Evolutionary conservation across 2,888 invertebrate species (phyloP).

Genomic region (Phasia obesa): DNA sequence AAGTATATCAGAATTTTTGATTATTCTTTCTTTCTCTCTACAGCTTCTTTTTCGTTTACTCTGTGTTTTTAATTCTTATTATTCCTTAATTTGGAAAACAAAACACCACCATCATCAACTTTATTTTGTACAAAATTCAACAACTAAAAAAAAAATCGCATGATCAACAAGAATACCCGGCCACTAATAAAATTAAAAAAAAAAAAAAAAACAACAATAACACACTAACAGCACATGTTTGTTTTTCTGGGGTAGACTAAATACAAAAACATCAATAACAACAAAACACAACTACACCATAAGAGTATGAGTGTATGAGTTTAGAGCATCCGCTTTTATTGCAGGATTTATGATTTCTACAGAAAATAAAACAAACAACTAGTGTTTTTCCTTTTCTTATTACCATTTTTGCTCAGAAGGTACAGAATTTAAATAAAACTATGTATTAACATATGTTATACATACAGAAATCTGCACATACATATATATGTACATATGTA

Average conservation of each 20-base stretch:
- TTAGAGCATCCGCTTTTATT: slow-evolving; percentile 59
- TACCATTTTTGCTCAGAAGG: slow-evolving; percentile 15
- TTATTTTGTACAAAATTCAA: slow-evolving; percentile 39
- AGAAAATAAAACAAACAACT: slow-evolving; percentile 30
- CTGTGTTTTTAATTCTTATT: slow-evolving; percentile 36
- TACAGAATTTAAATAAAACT: slow-evolving; percentile 26
- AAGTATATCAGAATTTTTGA: slow-evolving; percentile 44
- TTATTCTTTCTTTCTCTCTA: slow-evolving; percentile 17
- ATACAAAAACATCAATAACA: slow-evolving; percentile 16
- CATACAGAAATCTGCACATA: not conserved
- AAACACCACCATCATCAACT: slow-evolving; percentile 50
- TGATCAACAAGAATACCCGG: slow-evolving; percentile 54
- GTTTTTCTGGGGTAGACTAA: slow-evolving; percentile 18
- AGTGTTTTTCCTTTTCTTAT: not conserved
- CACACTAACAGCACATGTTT: slow-evolving; percentile 37
- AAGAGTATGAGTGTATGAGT: slow-evolving; percentile 9
- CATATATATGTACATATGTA: too few species aligned
- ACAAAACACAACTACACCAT: slow-evolving; percentile 28
- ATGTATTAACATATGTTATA: too few species aligned
- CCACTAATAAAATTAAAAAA: slow-evolving; percentile 45
- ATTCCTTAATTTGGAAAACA: slow-evolving; percentile 49
- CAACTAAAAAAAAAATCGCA: slow-evolving; percentile 45
- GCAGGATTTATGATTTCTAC: slow-evolving; percentile 66
- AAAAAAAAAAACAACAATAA: slow-evolving; percentile 1
- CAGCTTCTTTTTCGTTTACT: slow-evolving; percentile 21